Percentiles rank a stretch among this genome's conserved stretches.
These are phyloP conservation scores for Cyphomyrmex costatus DNA, from an alignment of 1,140 invertebrate species.

Conservation along the genomic window DNA sequence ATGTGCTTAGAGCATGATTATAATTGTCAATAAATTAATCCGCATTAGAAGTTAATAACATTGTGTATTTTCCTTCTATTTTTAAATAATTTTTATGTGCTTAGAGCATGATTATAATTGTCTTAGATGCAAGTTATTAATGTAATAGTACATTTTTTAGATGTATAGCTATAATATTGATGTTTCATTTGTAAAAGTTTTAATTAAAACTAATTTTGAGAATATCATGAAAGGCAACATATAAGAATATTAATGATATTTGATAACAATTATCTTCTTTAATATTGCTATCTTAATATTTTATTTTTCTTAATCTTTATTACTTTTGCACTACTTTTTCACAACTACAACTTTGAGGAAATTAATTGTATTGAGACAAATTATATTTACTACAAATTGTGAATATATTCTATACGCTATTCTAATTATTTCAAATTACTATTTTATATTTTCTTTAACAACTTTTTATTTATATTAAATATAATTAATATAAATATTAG, in stretches of 20 bases:
- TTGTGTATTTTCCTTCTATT: not conserved
- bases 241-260: not conserved
- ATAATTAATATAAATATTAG: not conserved
- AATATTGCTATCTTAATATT: not conserved
- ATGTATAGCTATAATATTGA: not conserved
- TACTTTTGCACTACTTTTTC: too few species aligned
- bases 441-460: not conserved
- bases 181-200: not conserved
- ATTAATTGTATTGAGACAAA: not conserved
- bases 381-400: not conserved
- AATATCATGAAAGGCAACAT: not conserved
- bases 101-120: constrained; percentile 10
- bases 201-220: constrained; percentile 2
- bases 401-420: not conserved
- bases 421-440: not conserved
- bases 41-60: not conserved
- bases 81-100: constrained; percentile 4
- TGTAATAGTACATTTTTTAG: not conserved
- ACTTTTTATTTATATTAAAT: not conserved
- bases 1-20: too few species aligned
- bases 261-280: not conserved
- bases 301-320: not conserved
- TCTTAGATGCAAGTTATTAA: not conserved
- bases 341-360: not conserved
- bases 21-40: not conserved